Conservation (phyloP, 2,888 invertebrate genomes). For the Pegoplata infirma region DNA sequence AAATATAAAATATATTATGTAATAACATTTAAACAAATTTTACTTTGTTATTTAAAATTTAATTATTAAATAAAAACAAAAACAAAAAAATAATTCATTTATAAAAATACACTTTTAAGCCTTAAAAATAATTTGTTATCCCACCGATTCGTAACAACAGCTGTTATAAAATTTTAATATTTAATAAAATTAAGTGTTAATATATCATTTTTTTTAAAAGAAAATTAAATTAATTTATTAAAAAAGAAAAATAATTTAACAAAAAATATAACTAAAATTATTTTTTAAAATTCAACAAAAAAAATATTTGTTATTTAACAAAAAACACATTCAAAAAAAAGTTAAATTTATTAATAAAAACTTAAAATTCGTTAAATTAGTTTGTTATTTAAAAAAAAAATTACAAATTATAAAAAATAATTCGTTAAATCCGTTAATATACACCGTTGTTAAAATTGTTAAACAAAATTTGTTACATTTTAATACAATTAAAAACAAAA, state of each 20-base stretch:
- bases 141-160: constrained; percentile 53
- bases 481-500: too few species aligned
- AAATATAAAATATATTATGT: constrained; percentile 9
- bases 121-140: constrained; percentile 44
- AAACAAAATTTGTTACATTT: too few species aligned
- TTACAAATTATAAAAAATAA: not conserved
- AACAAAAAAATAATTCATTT: not conserved
- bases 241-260: not conserved
- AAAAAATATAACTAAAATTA: not conserved
- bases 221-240: too few species aligned
- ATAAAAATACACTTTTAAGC: constrained; percentile 43
- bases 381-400: not conserved
- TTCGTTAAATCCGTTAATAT: not conserved
- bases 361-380: constrained; percentile 24
- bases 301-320: not conserved
- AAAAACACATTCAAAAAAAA: not conserved
- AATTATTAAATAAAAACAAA: not conserved
- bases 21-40: not conserved
- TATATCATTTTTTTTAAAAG: constrained; percentile 36
- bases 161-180: constrained; percentile 45
- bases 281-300: too few species aligned
- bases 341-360: constrained; percentile 11
- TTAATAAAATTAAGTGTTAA: constrained; percentile 41
- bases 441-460: too few species aligned
- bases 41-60: constrained; percentile 3